phyloP scores from a whole-genome alignment of 2,113 vertebrate genomes.

The Laterallus jamaicensis region DNA sequence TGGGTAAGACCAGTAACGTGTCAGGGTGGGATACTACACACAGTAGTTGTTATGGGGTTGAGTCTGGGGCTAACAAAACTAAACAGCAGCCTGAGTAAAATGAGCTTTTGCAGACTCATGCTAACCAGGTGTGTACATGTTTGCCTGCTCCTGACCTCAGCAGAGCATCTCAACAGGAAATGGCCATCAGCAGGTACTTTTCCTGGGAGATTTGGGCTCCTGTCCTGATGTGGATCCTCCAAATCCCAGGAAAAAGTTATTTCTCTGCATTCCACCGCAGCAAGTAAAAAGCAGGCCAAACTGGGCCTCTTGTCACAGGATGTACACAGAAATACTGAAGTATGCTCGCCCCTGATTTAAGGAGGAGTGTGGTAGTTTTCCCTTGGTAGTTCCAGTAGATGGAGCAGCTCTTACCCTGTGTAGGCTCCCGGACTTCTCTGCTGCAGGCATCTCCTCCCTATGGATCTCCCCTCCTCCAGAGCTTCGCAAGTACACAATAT shows the following conservation, averaged over 20 bases:
- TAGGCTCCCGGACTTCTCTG: rapidly evolving
- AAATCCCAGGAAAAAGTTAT: not conserved
- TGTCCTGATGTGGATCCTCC: not conserved
- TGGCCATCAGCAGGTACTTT: not conserved
- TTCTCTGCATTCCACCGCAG: not conserved
- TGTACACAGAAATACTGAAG: not conserved
- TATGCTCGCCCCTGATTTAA: not conserved
- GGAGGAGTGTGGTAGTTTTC: not conserved
- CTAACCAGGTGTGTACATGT: not conserved
- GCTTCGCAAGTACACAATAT: not conserved
- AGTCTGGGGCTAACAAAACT: not conserved
- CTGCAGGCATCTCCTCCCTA: rapidly evolving
- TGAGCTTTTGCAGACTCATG: not conserved
- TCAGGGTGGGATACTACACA: not conserved
- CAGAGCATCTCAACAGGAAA: not conserved
- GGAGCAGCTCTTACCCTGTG: not conserved
- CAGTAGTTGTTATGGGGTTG: not conserved
- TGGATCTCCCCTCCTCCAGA: not conserved
- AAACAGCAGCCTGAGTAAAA: not conserved
- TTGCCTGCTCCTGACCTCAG: not conserved
- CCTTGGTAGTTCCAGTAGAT: not conserved
- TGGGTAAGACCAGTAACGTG: not conserved
- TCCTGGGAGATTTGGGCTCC: not conserved
- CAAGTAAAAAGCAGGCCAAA: not conserved
- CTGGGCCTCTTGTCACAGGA: not conserved